Evolutionary conservation across 2,113 vertebrate genomes (phyloP), one percentile per base, ranked within the genome.

Genomic region (Phoenicopterus ruber): DNA sequence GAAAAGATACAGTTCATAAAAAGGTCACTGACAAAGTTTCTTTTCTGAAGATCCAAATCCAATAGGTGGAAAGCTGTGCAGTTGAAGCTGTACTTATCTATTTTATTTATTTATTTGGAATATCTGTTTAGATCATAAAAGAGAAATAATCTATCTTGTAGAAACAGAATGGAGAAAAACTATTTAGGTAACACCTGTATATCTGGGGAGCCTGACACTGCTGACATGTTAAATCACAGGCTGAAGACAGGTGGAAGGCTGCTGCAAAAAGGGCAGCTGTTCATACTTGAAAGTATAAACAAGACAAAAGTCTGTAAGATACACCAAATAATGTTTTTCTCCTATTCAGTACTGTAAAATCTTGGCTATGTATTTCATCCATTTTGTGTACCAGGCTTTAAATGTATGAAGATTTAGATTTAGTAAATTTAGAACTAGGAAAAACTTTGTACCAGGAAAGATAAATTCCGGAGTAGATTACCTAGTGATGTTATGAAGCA

Each of bases 11-110:
- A 77, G 94, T 94, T 95, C 94, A 95, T 87, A 82, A 58, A 94
- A 93, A 88, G 96, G 90, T 87, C 84, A 88, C 36, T 42, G 70
- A 55, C 80, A 71, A 96, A 95, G 52, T 90, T 96, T 96, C 40
- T 69, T 87, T 44, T 94, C 81, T 73, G 46, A 86, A 82, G 69
- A 86, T 76, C 31, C 62, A 91, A 76, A 92, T 88, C 52, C n/a
- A 78, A 66, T 19, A 85, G 34, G 66, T 88, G 52, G 52, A 93
- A 86, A 90, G 12, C 42, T 73, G 17, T 78, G 67, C 50, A 81
- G 40, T 10, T 67, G 54, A 95, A 94, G 47, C 32, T 91, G 34
- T n/a, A 47, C 4, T 82, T 91, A 61, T 11, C 50, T 54, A 17
- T 88, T 82, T 52, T 42, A 42, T 42, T 42, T n/a, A 63, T 71